phyloP scores from a whole-genome alignment of 2,888 invertebrate species.

The Netelia fuscicornis region DNA sequence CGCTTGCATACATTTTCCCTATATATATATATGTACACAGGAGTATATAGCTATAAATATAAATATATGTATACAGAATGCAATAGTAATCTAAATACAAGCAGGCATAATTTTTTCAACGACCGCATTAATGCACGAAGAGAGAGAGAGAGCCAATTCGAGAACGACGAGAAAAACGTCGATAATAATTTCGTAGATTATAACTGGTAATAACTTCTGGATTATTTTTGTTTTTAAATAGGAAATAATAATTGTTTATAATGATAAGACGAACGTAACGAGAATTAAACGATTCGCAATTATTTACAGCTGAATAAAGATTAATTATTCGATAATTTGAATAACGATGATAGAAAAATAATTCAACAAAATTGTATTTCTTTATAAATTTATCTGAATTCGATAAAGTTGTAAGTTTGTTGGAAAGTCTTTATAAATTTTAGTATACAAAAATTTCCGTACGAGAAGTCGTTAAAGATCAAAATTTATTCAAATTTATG shows the following conservation, averaged over 20 bases:
- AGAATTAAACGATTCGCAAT: background rate
- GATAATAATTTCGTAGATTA: background rate
- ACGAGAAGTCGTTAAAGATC: too few relatives aligned
- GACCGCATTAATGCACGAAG: background rate
- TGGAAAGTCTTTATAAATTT: too few relatives aligned
- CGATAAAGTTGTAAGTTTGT: too few relatives aligned
- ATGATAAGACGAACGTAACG: too few relatives aligned
- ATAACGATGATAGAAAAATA: too few relatives aligned
- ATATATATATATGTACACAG: background rate
- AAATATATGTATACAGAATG: background rate
- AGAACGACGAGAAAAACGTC: background rate
- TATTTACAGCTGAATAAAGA: background rate
- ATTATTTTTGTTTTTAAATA: too few relatives aligned
- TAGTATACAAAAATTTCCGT: too few relatives aligned
- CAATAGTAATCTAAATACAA: background rate
- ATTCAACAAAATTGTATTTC: too few relatives aligned
- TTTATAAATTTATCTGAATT: too few relatives aligned
- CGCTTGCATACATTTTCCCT: conserved; percentile 48
- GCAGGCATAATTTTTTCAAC: background rate
- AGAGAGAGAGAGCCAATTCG: background rate
- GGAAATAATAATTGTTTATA: too few relatives aligned
- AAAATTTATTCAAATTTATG: too few relatives aligned
- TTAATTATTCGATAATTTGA: background rate
- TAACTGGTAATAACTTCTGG: background rate
- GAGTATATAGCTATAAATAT: background rate